These are phyloP conservation scores for Diarsia rubi DNA, from an alignment of 2,888 invertebrate genomes.

Conservation along the genomic window DNA sequence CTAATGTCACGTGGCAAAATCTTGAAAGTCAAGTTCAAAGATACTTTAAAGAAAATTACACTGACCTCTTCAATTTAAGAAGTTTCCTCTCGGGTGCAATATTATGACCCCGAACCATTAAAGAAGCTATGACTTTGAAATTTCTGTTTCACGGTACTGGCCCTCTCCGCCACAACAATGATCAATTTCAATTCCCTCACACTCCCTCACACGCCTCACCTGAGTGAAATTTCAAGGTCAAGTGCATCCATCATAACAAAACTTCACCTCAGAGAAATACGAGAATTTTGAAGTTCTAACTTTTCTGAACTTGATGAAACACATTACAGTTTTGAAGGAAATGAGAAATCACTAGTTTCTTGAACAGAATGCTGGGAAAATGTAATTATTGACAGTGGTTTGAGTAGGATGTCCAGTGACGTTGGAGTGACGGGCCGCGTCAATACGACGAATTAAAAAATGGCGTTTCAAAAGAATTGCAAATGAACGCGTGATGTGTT, in stretches of 20 bases:
- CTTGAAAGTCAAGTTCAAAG: conserved; percentile 2
- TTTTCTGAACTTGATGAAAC: conserved; percentile 11
- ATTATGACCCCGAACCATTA: not conserved
- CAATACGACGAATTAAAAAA: conserved; percentile 38
- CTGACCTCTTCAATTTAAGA: not conserved
- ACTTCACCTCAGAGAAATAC: not conserved
- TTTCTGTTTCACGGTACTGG: not conserved
- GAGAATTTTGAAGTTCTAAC: not conserved
- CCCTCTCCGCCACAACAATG: not conserved
- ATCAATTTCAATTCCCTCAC: not conserved
- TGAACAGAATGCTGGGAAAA: conserved; percentile 15
- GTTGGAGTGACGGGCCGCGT: conserved; percentile 37
- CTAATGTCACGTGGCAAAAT: not conserved
- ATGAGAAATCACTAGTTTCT: conserved; percentile 21
- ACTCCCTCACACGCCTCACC: not conserved
- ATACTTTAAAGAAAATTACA: not conserved
- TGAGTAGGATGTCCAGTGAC: conserved; percentile 37
- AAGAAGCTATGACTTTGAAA: not conserved
- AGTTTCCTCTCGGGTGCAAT: not conserved
- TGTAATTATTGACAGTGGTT: conserved; percentile 40
- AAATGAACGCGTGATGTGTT: conserved; percentile 16
- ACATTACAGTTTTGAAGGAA: conserved; percentile 25
- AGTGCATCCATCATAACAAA: conserved; percentile 12
- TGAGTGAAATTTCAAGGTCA: not conserved
- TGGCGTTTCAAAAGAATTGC: conserved; percentile 24